Evolutionary conservation across 2,113 vertebrate species (phyloP), one percentile per base, ranked within the genome.

Genomic region (Aspidoscelis tigris): DNA sequence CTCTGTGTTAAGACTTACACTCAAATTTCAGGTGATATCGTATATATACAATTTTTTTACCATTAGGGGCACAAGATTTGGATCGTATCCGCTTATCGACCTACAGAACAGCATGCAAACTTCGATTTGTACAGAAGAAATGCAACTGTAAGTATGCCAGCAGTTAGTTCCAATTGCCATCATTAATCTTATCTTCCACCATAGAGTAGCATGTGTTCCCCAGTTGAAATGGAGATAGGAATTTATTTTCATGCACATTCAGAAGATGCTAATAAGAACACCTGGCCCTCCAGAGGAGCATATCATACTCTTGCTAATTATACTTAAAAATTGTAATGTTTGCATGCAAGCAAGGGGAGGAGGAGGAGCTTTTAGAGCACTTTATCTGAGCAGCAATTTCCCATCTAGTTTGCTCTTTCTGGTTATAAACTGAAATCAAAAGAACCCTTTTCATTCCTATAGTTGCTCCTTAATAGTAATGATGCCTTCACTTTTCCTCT

Each of bases 111-210:
- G 98, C 98, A 10, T 99, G 98, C 96, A 99, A 99, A 94, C 97
- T 99, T 84, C 92, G 98, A 96, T 99, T 99, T 91, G 97, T 99
- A 86, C 98, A 99, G 96, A 99, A 99, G 96, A 99, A 98, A 96
- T 99, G 98, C 95, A 99, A 98, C 75, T 91, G 98, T 99, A 93
- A 98, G 98, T 98, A 95, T 90, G 81, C 81, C 88, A 22, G 74
- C 9, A 82, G 73, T 89, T 88, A 89, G 79, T 44, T 69, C 7
- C n/a, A 85, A 86, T 81, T 86, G 3, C 53, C 14, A 0, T 75
- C 44, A 11, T 77, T 83, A 84, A 2, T 65, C 68, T 87, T 43
- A 2, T 64, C 68, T 87, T 47, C 47, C 64, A 0, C 10, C 80
- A 44, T 81, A 11, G n/a, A 85, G 7, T 82, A 78, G 1, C 0